A percentile compares a stretch with the other conserved stretches of the same genome.
Conservation (phyloP, 2,797 vertebrate genomes). For the Scolopax bukidnonensis region DNA sequence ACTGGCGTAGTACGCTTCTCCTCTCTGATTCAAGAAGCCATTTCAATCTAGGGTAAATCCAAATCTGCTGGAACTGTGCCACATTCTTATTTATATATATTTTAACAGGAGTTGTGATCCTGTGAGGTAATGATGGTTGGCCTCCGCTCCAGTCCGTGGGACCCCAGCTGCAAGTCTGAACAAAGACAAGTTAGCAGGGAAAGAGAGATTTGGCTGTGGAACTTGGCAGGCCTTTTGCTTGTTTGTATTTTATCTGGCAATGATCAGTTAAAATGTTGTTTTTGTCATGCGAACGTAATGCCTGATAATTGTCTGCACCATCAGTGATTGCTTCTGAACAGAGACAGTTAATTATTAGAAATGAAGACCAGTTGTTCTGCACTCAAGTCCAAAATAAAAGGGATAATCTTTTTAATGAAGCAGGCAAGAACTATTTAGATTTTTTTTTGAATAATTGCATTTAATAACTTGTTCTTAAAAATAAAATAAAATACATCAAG, state of each 20-base stretch:
- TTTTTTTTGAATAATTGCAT: background rate
- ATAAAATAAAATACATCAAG: background rate
- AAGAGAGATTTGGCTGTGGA: background rate
- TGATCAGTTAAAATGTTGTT: slow-evolving; percentile 25
- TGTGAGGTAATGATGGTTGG: background rate
- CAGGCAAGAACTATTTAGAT: background rate
- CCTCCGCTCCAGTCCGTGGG: background rate
- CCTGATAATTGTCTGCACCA: background rate
- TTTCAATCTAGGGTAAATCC: background rate
- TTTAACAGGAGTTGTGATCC: background rate
- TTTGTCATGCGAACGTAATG: background rate
- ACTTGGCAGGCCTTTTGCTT: slow-evolving; percentile 36
- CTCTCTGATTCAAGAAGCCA: background rate
- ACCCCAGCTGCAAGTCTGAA: slow-evolving; percentile 6
- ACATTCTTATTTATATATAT: background rate
- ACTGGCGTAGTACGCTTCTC: background rate
- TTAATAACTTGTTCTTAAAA: background rate
- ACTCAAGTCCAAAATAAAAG: background rate
- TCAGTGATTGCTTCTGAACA: slow-evolving; percentile 11
- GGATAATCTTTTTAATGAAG: background rate
- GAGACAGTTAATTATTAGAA: background rate
- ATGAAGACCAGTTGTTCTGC: slow-evolving; percentile 6
- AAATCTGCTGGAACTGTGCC: background rate
- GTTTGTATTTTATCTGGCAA: slow-evolving; percentile 16
- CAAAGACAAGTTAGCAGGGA: background rate